Evolutionary conservation across 1,140 invertebrate genomes (phyloP).

Genomic region (Ruditapes philippinarum): DNA sequence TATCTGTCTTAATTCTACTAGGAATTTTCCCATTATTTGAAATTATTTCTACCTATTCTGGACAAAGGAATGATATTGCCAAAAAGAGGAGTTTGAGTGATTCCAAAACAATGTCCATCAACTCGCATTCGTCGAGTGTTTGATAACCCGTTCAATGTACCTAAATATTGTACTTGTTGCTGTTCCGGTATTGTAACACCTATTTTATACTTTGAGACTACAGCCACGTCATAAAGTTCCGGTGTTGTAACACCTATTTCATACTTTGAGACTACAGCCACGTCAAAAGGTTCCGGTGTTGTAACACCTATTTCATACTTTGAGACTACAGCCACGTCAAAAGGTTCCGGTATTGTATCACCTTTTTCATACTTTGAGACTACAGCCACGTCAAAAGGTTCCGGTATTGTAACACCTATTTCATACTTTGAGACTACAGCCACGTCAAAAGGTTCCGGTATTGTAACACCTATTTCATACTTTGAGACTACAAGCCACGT

Average conservation of each 20-base stretch:
- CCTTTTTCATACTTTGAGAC: conserved; percentile 17
- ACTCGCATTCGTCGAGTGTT: conserved; percentile 20
- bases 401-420: conserved; percentile 18
- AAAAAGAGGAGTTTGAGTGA: neutral
- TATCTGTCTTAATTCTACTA: neutral
- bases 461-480: conserved; percentile 19
- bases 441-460: conserved; percentile 1
- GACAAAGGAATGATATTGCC: conserved; percentile 8
- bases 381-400: neutral
- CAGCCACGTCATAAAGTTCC: conserved; percentile 1
- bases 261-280: neutral
- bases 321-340: neutral
- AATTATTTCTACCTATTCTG: conserved; percentile 25
- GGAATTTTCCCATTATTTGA: neutral
- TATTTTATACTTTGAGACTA: conserved; percentile 10
- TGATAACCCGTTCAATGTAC: conserved; percentile 1
- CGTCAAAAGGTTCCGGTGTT: conserved; percentile 1
- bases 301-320: conserved; percentile 31
- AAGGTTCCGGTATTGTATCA: conserved; percentile 1
- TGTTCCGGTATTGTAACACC: conserved; percentile 12
- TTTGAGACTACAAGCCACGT: neutral
- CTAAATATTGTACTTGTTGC: neutral
- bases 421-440: conserved; percentile 3
- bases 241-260: conserved; percentile 14
- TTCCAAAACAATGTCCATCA: conserved; percentile 21